Base-by-base conservation (phyloP, 2,797 vertebrate species). In the Atherinosoma microstoma region DNA sequence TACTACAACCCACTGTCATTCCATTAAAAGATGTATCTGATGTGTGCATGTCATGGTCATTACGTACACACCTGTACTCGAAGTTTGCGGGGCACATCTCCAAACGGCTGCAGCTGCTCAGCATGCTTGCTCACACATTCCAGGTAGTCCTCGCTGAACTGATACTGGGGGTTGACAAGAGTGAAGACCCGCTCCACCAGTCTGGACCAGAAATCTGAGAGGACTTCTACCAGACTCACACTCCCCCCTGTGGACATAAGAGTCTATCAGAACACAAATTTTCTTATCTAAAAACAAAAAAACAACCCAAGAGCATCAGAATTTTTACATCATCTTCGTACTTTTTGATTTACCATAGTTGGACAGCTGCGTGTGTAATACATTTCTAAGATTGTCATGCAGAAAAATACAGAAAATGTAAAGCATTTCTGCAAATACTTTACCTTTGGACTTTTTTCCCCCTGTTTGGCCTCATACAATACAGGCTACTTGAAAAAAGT, bases 121-220 rank as follows among this genome's bases (percentile, higher is more conserved):
- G 94, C 90, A 8, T 97, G 94, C 76, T 95, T 96, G 56, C 93
- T 95, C 62, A 97, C 95, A 82, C 96, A 97, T 84, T 97, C 95
- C 91, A 98, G 92, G 87, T 97, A 98, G 59, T 96, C 96, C 13
- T 95, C 93, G 10, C 92, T 94, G 82, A 97, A 96, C 89, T 95
- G 94, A 81, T 97, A 97, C 84, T 97, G 96, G 6, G 97, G 96
- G 80, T 97, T 96, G 54, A 98, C 93, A 85, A 97, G 91, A 34
- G 96, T 95, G 78, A 98, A 97, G 58, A 96, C 94, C 38, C 94
- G 94, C 91, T 98, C 96, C 79, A 97, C 93, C 60, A 97, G 92
- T 38, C 93, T 92, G 12, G 94, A 94, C 97, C 96, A 97, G 92
- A 98, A 97, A 78, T 97, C 96, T 20, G 94, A 93, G 69, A 97